Percentiles rank a stretch among this genome's conserved stretches.
phyloP scores from a whole-genome alignment of 2,113 vertebrate species.

The Callionymus lyra region DNA sequence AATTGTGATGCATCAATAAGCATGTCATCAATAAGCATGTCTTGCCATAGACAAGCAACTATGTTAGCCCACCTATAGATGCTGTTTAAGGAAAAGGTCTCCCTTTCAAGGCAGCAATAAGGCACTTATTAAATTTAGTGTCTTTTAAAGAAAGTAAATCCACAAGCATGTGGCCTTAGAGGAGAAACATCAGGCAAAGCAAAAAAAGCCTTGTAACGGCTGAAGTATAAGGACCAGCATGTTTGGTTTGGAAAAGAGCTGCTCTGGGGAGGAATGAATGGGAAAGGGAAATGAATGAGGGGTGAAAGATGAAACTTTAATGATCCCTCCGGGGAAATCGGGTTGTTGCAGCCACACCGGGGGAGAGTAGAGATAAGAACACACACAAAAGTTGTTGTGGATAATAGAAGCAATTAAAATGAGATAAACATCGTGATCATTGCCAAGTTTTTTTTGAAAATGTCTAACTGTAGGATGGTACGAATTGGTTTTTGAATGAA shows the following conservation, averaged over 20 bases:
- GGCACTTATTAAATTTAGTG: too few relatives aligned
- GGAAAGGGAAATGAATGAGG: constrained; percentile 43
- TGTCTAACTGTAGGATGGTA: too few relatives aligned
- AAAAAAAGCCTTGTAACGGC: not conserved
- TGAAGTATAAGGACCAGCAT: constrained; percentile 32
- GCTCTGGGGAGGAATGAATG: constrained; percentile 35
- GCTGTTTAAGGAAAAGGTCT: too few relatives aligned
- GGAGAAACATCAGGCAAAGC: too few relatives aligned
- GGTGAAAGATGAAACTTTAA: constrained; percentile 64
- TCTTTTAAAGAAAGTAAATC: too few relatives aligned
- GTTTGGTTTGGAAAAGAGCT: constrained; percentile 51
- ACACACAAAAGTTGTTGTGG: constrained; percentile 19
- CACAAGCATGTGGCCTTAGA: too few relatives aligned
- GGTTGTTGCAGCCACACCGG: constrained; percentile 29
- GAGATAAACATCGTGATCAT: constrained; percentile 22
- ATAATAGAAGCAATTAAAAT: constrained; percentile 28
- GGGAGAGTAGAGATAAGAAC: constrained; percentile 30
- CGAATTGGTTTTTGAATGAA: too few relatives aligned
- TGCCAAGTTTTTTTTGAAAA: not conserved
- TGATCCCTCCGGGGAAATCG: constrained; percentile 56
- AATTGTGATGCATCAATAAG: too few relatives aligned
- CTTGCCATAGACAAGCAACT: too few relatives aligned
- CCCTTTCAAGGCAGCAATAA: too few relatives aligned
- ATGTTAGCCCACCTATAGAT: too few relatives aligned
- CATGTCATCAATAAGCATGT: too few relatives aligned